phyloP scores from a whole-genome alignment of 2,113 vertebrate genomes.

The Pygoscelis antarcticus region DNA sequence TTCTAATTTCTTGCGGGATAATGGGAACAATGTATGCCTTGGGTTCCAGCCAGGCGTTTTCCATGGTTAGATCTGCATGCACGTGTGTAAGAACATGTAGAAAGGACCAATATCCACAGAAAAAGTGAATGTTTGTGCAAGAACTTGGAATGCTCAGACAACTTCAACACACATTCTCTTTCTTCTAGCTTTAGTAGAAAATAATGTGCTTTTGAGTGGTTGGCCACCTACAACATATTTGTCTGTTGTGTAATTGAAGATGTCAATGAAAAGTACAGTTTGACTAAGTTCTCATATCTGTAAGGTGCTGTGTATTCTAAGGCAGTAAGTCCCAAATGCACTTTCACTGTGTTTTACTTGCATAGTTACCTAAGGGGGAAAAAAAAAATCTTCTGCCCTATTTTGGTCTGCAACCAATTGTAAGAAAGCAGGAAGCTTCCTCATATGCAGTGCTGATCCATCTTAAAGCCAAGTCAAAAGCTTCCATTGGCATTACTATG shows the following conservation, averaged over 20 bases:
- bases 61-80: conserved; percentile 82
- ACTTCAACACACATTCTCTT: background rate
- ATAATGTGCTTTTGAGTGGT: background rate
- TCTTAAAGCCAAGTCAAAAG: background rate
- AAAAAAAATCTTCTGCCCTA: background rate
- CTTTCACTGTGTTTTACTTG: background rate
- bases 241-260: background rate
- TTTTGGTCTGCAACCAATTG: background rate
- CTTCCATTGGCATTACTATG: background rate
- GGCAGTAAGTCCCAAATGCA: background rate
- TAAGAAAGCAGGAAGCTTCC: background rate
- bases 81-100: conserved; percentile 68
- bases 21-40: conserved; percentile 79
- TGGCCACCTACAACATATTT: background rate
- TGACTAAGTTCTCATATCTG: background rate
- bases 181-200: background rate
- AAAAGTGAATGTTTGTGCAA: background rate
- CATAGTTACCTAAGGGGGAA: background rate
- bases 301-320: background rate
- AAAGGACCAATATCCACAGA: background rate
- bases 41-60: conserved; percentile 79
- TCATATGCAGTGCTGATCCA: background rate
- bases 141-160: background rate
- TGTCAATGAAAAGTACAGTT: background rate
- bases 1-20: conserved; percentile 79